Evolutionary conservation across 2,113 vertebrate species (phyloP).

Genomic region (Microcebus murinus): DNA sequence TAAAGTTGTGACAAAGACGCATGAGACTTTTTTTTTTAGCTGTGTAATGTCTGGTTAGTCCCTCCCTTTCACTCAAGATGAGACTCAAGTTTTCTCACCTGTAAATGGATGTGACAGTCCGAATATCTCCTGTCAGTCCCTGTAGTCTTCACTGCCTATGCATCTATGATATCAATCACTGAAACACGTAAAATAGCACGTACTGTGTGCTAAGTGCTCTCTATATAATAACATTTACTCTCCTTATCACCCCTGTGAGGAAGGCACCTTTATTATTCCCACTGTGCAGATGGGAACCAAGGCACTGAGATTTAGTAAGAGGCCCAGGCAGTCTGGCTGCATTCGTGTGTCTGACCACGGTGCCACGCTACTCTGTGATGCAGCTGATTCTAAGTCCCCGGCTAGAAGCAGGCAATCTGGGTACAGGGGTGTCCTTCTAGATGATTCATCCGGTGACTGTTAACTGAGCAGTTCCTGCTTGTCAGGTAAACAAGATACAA

Average conservation of each 20-base stretch:
- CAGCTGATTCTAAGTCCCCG: not conserved
- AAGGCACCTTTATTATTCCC: not conserved
- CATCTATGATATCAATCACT: not conserved
- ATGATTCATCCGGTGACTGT: not conserved
- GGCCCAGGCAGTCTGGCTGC: not conserved
- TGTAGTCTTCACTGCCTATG: not conserved
- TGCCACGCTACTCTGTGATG: not conserved
- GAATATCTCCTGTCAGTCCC: not conserved
- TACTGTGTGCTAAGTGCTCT: not conserved
- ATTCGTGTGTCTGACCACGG: fast-evolving
- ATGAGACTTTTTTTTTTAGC: not conserved
- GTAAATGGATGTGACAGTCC: not conserved
- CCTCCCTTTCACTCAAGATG: not conserved
- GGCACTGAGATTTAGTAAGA: not conserved
- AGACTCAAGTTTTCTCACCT: conserved; percentile 23
- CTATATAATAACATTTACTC: too few relatives aligned
- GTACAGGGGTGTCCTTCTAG: not conserved
- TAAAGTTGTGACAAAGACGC: not conserved
- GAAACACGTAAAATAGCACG: not conserved
- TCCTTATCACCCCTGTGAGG: not conserved
- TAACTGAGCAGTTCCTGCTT: not conserved
- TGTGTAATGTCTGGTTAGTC: not conserved
- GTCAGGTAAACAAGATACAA: not conserved
- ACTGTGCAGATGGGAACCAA: not conserved
- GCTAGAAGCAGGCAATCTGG: not conserved